Conservation (phyloP, 2,888 invertebrate species). For the Trachelus stipa region DNA sequence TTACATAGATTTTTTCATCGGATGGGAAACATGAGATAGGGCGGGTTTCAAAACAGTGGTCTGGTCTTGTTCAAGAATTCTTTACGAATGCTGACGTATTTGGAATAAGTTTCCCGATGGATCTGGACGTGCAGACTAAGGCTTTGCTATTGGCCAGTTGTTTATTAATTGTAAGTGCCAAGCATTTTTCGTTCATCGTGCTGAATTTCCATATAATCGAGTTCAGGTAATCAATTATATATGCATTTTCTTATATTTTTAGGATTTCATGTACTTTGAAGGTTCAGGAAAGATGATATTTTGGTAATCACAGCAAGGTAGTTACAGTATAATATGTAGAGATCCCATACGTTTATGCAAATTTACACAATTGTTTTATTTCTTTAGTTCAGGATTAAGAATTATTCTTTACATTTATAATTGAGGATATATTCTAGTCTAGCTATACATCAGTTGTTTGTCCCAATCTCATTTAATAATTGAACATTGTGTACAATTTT, state of each 20-base stretch:
- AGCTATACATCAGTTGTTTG: too few species aligned
- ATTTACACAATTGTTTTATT: too few species aligned
- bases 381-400: too few species aligned
- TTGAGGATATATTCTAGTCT: too few species aligned
- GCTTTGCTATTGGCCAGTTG: conserved; percentile 84
- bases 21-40: conserved; percentile 85
- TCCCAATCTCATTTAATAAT: too few species aligned
- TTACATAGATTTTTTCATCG: conserved; percentile 76
- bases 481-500: too few species aligned
- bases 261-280: conserved; percentile 71
- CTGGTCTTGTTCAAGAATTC: conserved; percentile 82
- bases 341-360: too few species aligned
- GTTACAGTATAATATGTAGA: too few species aligned
- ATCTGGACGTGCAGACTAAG: conserved; percentile 87
- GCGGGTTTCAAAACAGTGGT: conserved; percentile 91
- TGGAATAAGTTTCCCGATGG: conserved; percentile 91
- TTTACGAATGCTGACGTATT: conserved; percentile 92
- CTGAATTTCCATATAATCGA: conserved; percentile 11
- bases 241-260: conserved; percentile 43
- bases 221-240: conserved; percentile 1
- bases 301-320: too few species aligned
- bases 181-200: conserved; percentile 14
- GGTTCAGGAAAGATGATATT: conserved; percentile 18
- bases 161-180: conserved; percentile 80
- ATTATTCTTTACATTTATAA: too few species aligned